Evolutionary conservation across 2,113 vertebrate species (phyloP).

Genomic region (Scartelaos histophorus): DNA sequence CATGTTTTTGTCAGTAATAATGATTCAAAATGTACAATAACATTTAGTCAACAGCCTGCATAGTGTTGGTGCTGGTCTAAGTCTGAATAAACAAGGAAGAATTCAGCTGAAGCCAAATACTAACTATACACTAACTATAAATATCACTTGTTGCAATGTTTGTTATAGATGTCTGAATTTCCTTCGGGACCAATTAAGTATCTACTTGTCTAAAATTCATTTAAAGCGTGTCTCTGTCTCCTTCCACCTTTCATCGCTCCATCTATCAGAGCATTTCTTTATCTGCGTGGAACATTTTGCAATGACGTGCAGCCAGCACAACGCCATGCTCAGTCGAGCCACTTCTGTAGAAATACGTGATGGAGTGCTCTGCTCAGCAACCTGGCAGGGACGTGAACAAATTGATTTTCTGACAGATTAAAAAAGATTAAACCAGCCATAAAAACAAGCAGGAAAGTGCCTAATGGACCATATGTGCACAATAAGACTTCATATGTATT

Average conservation of each 20-base stretch:
- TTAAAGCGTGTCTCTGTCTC: constrained; percentile 2
- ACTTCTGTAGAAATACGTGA: constrained; percentile 67
- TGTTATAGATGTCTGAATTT: too few relatives aligned
- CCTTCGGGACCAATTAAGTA: too few relatives aligned
- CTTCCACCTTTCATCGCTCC: constrained; percentile 26
- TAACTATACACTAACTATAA: too few relatives aligned
- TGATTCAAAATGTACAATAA: too few relatives aligned
- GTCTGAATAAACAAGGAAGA: too few relatives aligned
- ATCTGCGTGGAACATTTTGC: constrained; percentile 55
- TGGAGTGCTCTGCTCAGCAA: constrained; percentile 74
- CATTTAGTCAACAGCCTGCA: too few relatives aligned
- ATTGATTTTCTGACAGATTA: constrained; percentile 83
- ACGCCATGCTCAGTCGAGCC: constrained; percentile 56
- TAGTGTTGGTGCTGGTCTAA: too few relatives aligned
- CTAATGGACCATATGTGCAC: constrained; percentile 77
- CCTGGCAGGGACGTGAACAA: constrained; percentile 75
- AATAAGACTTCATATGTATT: constrained; percentile 78
- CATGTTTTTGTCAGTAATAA: too few relatives aligned
- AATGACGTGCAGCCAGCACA: constrained; percentile 63
- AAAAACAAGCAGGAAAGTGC: constrained; percentile 78
- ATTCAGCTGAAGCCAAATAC: too few relatives aligned
- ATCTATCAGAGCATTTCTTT: constrained; percentile 59
- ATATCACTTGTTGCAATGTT: too few relatives aligned
- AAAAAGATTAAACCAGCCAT: constrained; percentile 81
- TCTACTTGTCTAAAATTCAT: too few relatives aligned